Base-by-base conservation (phyloP, 1,140 invertebrate species). In the Aphis gossypii region DNA sequence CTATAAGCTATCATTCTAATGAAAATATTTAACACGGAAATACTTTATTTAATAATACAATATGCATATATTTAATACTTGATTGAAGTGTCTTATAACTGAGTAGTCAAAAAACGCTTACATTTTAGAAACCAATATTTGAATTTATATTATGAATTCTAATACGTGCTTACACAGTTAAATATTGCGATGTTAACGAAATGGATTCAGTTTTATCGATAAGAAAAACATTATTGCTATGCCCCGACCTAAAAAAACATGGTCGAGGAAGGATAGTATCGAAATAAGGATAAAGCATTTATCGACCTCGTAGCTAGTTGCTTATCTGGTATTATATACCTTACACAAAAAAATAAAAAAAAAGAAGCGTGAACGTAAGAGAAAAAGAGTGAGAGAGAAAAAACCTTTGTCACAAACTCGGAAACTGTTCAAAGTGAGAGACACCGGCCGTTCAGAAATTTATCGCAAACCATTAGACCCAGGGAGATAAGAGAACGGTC, bases 401-500 rank as follows among this genome's bases (percentile, higher is more conserved):
- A 25, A 14, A 82, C 90, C 68, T 76, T 92, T 92, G 90, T 92
- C 90, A 92, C 56, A 60, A 90, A 92, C 60, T 92, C 38, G 68
- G 68, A 92, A 92, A 68, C 90, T 44, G 90, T 82, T 68, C 30
- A 44, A 35, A 82, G 56, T 82, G 38, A 90, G 54, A 60, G 51
- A 76, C 60, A 92, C 90, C 56, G 90, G 60, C 90, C 90, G 90
- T 92, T 92, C 44, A 18, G 5, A n/a, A 82, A 92, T 92, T 92
- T 92, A 92, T 92, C 90, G 90, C 90, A 82, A 92, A 92, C 90
- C 90, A 92, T 92, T 92, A 92, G 56, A 92, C 90, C 44, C 44
- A 20, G 1, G 7, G 30, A 92, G 90, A 92, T 92, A 92, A 92
- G 90, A 92, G 68, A 92, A 82, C 18, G 18, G 68, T 54, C 30